Percentiles rank a stretch among this genome's conserved stretches.
These are phyloP conservation scores for Perodicticus potto DNA, from an alignment of 2,797 vertebrate species.

Conservation along the genomic window DNA sequence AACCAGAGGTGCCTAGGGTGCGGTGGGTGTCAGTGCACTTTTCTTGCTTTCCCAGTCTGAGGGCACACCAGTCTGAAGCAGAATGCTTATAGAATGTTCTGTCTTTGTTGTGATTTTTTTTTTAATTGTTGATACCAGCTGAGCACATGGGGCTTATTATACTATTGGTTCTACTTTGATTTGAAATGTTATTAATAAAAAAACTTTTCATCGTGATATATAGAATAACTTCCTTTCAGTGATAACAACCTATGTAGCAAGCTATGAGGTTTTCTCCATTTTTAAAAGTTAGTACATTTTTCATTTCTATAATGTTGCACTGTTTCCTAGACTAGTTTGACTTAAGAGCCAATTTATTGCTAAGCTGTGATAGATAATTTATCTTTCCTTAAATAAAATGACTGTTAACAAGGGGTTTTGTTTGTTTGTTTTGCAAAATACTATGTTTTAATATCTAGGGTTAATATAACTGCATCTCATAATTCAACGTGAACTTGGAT, in stretches of 20 bases:
- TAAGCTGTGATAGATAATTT: not conserved
- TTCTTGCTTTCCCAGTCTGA: not conserved
- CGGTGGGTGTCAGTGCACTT: not conserved
- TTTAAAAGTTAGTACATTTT: not conserved
- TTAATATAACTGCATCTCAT: slow-evolving; percentile 29
- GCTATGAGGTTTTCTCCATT: not conserved
- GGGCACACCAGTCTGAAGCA: not conserved
- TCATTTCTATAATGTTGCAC: not conserved
- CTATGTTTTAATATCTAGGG: slow-evolving; percentile 40
- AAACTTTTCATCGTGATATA: not conserved
- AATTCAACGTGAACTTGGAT: not conserved
- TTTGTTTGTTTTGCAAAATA: slow-evolving; percentile 22
- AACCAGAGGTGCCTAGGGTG: not conserved
- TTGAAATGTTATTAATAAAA: slow-evolving; percentile 4
- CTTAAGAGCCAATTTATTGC: not conserved
- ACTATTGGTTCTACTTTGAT: not conserved
- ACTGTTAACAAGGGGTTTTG: not conserved
- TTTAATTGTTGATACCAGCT: not conserved
- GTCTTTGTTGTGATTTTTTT: not conserved
- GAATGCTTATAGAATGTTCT: not conserved
- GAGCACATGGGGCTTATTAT: not conserved
- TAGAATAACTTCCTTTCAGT: not conserved
- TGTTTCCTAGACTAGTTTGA: slow-evolving; percentile 26
- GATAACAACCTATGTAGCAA: not conserved
- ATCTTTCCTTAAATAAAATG: slow-evolving; percentile 42